Evolutionary conservation across 2,113 vertebrate species (phyloP), one percentile per base, ranked within the genome.

Genomic region (Callorhinus ursinus): DNA sequence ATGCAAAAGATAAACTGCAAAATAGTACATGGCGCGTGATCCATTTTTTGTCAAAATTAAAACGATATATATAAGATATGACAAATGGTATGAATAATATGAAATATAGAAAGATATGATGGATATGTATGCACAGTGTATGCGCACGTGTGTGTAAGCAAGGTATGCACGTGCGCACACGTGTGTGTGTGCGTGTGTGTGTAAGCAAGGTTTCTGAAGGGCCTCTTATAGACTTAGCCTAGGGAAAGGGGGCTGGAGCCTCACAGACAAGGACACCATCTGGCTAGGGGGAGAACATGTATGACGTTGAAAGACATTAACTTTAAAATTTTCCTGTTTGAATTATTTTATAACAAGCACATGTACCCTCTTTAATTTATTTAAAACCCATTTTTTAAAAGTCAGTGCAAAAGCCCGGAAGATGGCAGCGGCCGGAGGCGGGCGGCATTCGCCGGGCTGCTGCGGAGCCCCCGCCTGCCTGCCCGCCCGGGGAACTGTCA

Each of bases 391-490:
- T 9, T 95, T 53, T 88, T 80, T 31, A 28, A 53, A 79, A 93
- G 31, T 24, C 74, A 33, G 7, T 7, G 14, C 63, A 65, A 33
- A 1, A 57, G 22, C 57, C 83, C 39, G 55, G 74, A 94, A 98
- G 92, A 98, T 98, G 98, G 96, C 79, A 12, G 63, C 80, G 2
- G 95, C 24, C 53, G 85, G 83, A n/a, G 92, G 51, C 72, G 99
- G 21, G 36, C 21, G 22, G 19, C 4, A 2, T 72, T 10, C 2
- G 2, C 21, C 36, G 19, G 6, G 69, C 21, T 2, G 11, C 69
- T 21, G 19, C 89, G 11, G 13, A 74, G 22, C 71, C 71, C 2
- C 1, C 5, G 5, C 22, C 12, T 42, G 71, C 12, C 39, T 42
- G 71, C 12, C 22, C 0, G 11, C 71, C 22, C 2, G 1, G 39